A percentile compares a stretch with the other conserved stretches of the same genome.
Evolutionary conservation across 2,113 vertebrate genomes (phyloP).

Genomic region (Anhinga anhinga): DNA sequence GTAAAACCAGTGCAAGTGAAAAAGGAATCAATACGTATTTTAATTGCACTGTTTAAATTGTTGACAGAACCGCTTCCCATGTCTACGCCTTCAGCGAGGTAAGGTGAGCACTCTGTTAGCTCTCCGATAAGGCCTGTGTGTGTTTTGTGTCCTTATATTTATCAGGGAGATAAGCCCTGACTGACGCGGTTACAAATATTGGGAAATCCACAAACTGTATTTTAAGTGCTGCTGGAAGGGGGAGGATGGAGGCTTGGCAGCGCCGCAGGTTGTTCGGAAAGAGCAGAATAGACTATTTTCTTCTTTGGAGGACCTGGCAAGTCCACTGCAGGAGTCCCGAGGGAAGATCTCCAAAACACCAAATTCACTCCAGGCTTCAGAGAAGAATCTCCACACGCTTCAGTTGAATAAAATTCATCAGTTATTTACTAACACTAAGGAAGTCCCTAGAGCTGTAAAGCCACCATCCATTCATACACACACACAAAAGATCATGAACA

Average conservation of each 20-base stretch:
- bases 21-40: neutral
- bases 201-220: conserved; percentile 36
- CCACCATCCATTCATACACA: neutral
- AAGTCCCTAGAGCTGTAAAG: neutral
- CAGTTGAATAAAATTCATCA: neutral
- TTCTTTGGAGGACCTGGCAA: neutral
- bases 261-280: neutral
- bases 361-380: neutral
- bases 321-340: neutral
- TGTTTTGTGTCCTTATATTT: conserved; percentile 35
- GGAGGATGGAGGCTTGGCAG: conserved; percentile 9
- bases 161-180: conserved; percentile 56
- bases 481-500: neutral
- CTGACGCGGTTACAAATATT: conserved; percentile 53
- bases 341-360: neutral
- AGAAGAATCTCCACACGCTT: neutral
- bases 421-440: neutral
- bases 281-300: neutral
- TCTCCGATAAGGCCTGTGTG: conserved; percentile 35
- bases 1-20: neutral
- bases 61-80: conserved; percentile 25
- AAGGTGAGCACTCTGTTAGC: neutral
- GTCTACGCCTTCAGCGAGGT: neutral
- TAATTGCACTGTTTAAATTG: neutral
- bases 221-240: neutral